Conservation (phyloP, 1,140 invertebrate species). For the Aphidius ervi region DNA sequence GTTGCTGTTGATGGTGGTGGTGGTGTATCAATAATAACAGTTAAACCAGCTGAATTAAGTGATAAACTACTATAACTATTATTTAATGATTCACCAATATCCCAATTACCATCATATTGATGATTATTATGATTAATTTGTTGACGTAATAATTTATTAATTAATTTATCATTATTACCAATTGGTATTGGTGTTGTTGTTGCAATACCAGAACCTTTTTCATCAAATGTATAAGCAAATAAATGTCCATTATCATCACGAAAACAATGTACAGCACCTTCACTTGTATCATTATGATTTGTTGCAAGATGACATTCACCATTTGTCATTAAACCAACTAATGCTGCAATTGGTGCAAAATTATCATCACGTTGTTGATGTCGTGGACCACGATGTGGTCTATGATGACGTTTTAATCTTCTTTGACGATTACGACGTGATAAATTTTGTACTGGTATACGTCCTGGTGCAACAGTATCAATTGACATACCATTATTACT, state of each 20-base stretch:
- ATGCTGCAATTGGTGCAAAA: constrained; percentile 34
- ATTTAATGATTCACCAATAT: constrained; percentile 49
- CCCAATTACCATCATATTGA: constrained; percentile 39
- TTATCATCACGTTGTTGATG: constrained; percentile 34
- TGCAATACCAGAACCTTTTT: constrained; percentile 62
- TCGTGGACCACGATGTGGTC: constrained; percentile 25
- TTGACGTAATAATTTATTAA: constrained; percentile 44
- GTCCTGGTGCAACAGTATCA: neutral
- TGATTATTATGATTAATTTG: constrained; percentile 39
- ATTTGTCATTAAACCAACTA: constrained; percentile 50
- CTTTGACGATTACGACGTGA: constrained; percentile 11
- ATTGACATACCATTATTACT: no score
- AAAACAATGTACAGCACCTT: constrained; percentile 85
- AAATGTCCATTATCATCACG: constrained; percentile 66
- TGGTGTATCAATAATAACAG: constrained; percentile 60
- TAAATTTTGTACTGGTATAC: constrained; percentile 6
- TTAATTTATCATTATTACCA: constrained; percentile 45
- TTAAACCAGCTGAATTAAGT: constrained; percentile 57
- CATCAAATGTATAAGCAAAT: constrained; percentile 85
- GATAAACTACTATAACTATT: constrained; percentile 57
- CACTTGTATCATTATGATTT: constrained; percentile 81
- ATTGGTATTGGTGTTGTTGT: constrained; percentile 46
- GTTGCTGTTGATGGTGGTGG: constrained; percentile 43
- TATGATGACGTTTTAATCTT: constrained; percentile 21
- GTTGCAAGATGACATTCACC: constrained; percentile 67